phyloP scores from a whole-genome alignment of 1,140 invertebrate species.

The Drosophila bocki region DNA sequence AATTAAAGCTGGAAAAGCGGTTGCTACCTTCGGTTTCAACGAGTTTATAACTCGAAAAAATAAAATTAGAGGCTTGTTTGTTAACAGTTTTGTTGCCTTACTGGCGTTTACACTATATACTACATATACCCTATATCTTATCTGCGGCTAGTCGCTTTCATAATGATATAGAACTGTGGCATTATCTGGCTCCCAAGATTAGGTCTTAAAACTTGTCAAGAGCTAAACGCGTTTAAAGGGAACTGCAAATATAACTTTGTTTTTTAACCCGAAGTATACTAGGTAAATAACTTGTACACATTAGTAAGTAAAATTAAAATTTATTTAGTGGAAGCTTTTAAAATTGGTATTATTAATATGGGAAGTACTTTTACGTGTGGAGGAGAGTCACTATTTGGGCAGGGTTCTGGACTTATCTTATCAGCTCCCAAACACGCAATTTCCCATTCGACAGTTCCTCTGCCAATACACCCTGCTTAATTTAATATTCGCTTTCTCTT shows the following conservation, averaged over 20 bases:
- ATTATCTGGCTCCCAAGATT: conserved; percentile 34
- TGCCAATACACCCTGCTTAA: conserved; percentile 7
- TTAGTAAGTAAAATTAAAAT: not conserved
- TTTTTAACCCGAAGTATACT: not conserved
- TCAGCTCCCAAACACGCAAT: conserved; percentile 38
- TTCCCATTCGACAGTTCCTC: conserved; percentile 26
- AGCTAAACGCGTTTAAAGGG: conserved; percentile 12
- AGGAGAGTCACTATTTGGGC: conserved; percentile 19
- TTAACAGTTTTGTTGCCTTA: conserved; percentile 14
- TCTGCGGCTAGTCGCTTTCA: conserved; percentile 35
- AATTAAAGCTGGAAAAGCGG: not conserved
- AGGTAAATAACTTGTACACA: not conserved
- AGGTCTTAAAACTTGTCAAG: conserved; percentile 16
- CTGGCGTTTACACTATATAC: conserved; percentile 36
- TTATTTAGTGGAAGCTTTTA: not conserved
- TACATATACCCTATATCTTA: conserved; percentile 37
- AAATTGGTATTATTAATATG: not conserved
- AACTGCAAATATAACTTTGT: conserved; percentile 14
- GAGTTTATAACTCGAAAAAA: conserved; percentile 12
- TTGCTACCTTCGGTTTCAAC: conserved; percentile 15
- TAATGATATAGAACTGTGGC: conserved; percentile 19
- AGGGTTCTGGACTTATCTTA: conserved; percentile 30
- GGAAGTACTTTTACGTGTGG: not conserved
- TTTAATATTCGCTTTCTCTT: conserved; percentile 35
- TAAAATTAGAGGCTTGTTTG: conserved; percentile 4